These are phyloP conservation scores for Podarcis raffonei DNA, from an alignment of 2,113 vertebrate genomes.

Conservation along the genomic window DNA sequence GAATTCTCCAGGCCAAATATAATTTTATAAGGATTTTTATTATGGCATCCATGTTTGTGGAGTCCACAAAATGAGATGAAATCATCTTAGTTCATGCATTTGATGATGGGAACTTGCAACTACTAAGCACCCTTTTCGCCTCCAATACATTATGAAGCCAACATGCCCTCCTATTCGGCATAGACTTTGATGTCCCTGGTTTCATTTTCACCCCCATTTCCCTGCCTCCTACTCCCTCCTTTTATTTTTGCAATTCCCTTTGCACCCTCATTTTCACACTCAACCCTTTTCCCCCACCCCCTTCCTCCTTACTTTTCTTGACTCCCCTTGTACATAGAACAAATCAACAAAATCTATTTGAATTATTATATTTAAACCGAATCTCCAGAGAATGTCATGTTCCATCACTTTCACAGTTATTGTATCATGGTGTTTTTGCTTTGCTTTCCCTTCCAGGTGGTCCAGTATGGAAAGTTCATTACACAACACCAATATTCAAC, in stretches of 20 bases:
- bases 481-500: conserved; percentile 78
- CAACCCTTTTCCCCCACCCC: no score
- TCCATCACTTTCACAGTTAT: neutral
- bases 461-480: conserved; percentile 83
- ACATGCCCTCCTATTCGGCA: no score
- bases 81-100: neutral
- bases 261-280: no score
- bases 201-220: no score
- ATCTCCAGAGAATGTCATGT: neutral
- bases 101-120: neutral
- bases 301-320: no score
- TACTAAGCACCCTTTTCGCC: no score
- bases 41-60: neutral
- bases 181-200: no score
- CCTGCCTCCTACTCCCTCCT: no score
- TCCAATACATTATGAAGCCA: no score
- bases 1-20: neutral
- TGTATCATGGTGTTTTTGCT: neutral
- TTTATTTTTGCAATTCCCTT: no score
- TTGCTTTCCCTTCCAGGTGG: conserved; percentile 69
- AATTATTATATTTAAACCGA: neutral
- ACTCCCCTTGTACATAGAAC: no score
- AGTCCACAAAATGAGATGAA: neutral
- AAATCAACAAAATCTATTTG: neutral
- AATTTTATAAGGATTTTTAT: neutral